Evolutionary conservation across 1,140 invertebrate species (phyloP).

Genomic region (Drosophila simulans): DNA sequence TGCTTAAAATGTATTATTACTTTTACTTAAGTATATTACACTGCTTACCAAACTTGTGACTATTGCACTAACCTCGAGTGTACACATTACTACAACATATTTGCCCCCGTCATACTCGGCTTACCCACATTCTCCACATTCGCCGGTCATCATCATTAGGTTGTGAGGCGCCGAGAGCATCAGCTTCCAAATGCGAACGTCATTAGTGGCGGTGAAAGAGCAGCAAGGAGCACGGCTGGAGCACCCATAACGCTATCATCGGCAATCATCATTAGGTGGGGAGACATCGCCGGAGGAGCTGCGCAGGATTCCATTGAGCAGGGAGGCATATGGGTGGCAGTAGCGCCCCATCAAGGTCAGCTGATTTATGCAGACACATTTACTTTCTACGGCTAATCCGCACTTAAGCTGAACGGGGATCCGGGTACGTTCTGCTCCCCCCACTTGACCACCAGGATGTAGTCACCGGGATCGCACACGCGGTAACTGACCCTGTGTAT

Average conservation of each 20-base stretch:
- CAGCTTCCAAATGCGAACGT: slow-evolving; percentile 65
- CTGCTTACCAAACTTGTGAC: neutral
- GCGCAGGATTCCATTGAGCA: slow-evolving; percentile 1
- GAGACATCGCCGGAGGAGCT: slow-evolving; percentile 30
- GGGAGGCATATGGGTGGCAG: neutral
- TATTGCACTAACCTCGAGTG: neutral
- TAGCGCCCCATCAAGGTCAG: slow-evolving; percentile 26
- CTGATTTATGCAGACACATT: neutral
- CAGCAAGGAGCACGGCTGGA: neutral
- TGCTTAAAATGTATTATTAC: too few relatives aligned
- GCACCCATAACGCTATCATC: slow-evolving; percentile 50
- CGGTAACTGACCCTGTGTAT: slow-evolving; percentile 91
- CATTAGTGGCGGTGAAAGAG: slow-evolving; percentile 62
- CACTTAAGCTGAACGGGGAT: slow-evolving; percentile 92
- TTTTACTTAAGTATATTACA: too few relatives aligned
- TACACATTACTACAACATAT: neutral
- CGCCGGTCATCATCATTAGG: slow-evolving; percentile 80
- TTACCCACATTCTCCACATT: slow-evolving; percentile 3
- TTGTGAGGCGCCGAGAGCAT: slow-evolving; percentile 34
- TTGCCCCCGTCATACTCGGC: neutral
- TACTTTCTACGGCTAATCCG: slow-evolving; percentile 33
- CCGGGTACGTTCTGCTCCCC: slow-evolving; percentile 96
- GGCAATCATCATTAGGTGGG: slow-evolving; percentile 80
- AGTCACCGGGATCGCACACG: slow-evolving; percentile 92
- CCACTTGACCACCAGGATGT: slow-evolving; percentile 94